phyloP scores from a whole-genome alignment of 2,888 invertebrate genomes.

The Lepidochrysops patricia region DNA sequence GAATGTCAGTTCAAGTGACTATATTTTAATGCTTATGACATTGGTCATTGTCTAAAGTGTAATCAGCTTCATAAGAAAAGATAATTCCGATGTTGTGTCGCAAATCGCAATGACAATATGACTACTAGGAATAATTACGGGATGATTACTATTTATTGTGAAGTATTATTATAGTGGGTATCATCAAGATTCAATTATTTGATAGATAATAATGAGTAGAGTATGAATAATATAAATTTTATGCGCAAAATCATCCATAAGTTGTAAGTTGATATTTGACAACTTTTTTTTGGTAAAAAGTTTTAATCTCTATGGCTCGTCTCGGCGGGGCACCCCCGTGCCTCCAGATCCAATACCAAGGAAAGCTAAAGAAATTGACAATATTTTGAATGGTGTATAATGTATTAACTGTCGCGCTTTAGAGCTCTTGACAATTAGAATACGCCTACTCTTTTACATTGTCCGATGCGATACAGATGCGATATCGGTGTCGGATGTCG shows the following conservation, averaged over 20 bases:
- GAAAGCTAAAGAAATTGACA: neutral
- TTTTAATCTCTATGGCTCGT: too few relatives aligned
- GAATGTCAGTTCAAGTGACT: neutral
- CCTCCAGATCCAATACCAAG: too few relatives aligned
- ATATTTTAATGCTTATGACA: neutral
- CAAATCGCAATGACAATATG: constrained; percentile 6
- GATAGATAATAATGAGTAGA: neutral
- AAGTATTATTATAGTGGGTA: neutral
- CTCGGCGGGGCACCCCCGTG: too few relatives aligned
- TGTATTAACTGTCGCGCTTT: neutral
- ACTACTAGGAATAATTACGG: constrained; percentile 5
- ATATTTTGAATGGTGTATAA: neutral
- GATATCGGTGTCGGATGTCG: constrained; percentile 40
- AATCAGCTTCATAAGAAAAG: constrained; percentile 9
- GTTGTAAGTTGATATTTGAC: neutral
- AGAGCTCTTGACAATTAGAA: neutral
- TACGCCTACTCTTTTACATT: constrained; percentile 22
- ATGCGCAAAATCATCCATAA: neutral
- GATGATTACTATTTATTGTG: constrained; percentile 4
- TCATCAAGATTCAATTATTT: neutral
- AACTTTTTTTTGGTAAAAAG: too few relatives aligned
- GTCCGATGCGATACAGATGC: constrained; percentile 47
- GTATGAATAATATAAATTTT: neutral
- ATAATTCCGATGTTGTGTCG: constrained; percentile 4
- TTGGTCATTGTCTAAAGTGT: constrained; percentile 9